Conservation (phyloP, 2,888 invertebrate species). For the Drosophila subquinaria region DNA sequence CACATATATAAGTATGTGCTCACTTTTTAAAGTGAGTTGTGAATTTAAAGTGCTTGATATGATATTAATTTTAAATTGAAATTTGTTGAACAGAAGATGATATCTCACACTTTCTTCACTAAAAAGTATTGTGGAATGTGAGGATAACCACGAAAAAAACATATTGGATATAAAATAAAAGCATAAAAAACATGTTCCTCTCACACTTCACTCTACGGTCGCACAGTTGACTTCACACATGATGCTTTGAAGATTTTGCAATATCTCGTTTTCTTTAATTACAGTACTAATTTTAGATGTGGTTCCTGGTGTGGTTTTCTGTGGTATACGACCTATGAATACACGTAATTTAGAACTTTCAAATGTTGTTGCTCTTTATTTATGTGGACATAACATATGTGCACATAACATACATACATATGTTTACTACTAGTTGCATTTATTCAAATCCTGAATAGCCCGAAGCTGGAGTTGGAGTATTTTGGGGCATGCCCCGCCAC, state of each 20-base stretch:
- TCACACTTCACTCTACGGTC: neutral
- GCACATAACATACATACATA: neutral
- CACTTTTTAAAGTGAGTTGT: no score
- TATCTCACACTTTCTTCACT: neutral
- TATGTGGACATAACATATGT: no score
- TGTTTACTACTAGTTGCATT: conserved; percentile 36
- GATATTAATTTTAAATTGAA: neutral
- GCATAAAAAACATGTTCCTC: neutral
- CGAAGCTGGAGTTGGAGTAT: neutral
- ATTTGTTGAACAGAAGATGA: neutral
- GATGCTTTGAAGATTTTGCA: neutral
- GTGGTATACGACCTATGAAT: neutral
- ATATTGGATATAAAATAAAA: neutral
- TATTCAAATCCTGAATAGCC: conserved; percentile 35
- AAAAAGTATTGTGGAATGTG: neutral
- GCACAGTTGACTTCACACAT: conserved; percentile 3
- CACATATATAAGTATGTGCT: no score
- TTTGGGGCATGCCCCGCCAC: neutral
- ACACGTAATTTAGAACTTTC: neutral
- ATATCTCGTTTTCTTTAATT: neutral
- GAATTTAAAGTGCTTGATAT: no score
- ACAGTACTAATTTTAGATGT: conserved; percentile 2
- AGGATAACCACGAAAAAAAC: neutral
- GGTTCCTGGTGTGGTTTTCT: neutral
- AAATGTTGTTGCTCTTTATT: neutral